Evolutionary conservation across 2,888 invertebrate species (phyloP), one percentile per base, ranked within the genome.

Genomic region (Rotaria macrura): DNA sequence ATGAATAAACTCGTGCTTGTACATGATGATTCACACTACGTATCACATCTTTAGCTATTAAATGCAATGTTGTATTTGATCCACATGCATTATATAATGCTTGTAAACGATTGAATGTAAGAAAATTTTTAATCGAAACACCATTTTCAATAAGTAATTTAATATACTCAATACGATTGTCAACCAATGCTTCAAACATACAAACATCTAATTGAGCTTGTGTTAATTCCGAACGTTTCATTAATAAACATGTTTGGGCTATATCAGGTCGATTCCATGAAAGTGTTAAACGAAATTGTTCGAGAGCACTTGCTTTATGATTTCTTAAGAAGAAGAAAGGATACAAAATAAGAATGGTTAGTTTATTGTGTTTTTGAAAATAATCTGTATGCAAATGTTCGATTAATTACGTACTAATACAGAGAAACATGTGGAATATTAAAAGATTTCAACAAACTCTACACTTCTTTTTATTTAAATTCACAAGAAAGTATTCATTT

Each of bases 101-200:
- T 92, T 99, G 98, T 79, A 99, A 93, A 49, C 97, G 93, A 23
- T 95, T 95, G 89, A 98, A 96, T 84, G 97, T 96, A 87, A 99
- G 93, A 92, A 98, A 99, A 91, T 96, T 96, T 88, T 95, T 93
- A 96, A 99, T 98, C 88, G 95, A 96, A 25, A 99, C 96, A 43
- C 99, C 99, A 91, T 98, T 97, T 91, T 99, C 97, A 20, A 99
- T 92, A 20, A 99, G 93, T 20, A 99, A 93, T 90, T 97, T 96
- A 20, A 99, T 98, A 92, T 99, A 99, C 92, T 98, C 98, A 89
- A 97, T 95, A 86, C 97, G 93, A 91, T 97, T 96, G 91, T 96
- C 95, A 89, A 97, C 95, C 86, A 99, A 92, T 0, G 99, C 98
- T 90, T 98, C 97, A 95, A 97, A 95, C 98, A 99, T 98, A 4